Evolutionary conservation across 1,140 invertebrate genomes (phyloP), one percentile per base, ranked within the genome.

Genomic region (Cyclargus thomasi): DNA sequence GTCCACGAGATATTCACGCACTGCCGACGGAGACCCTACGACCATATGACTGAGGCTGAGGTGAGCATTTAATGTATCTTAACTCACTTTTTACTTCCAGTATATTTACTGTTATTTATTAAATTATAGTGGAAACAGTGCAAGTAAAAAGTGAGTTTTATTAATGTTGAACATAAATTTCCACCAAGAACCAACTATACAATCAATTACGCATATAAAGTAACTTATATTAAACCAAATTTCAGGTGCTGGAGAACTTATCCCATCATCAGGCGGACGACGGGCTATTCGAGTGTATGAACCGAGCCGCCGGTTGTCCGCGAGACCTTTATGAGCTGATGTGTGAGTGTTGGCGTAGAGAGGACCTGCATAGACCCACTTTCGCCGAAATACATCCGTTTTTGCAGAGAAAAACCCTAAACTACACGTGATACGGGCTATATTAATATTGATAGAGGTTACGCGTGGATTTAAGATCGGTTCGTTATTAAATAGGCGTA

Each of bases 381-480:
- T 98, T 98, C 91, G 92, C 94, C 53, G 96, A 97, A 85, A 96
- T 97, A 66, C 95, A 96, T 78, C 93, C 96, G 65, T 97, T 97
- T 86, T 91, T 98, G 14, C 96, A 97, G 78, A 87, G 96, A 64
- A 97, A 97, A 85, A 95, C 96, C 80, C 92, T 97, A 70, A 94
- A 94, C 29, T 96, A 95, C 81, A 93, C 94, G 59, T 47, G 39
- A 47, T 47, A 47, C 39, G 8, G 39, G 39, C 14, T 47, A 47
- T 47, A 47, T 16, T 47, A 47, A 29, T 29, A 29, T 5, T 6
- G 5, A 29, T 29, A 29, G 29, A 29, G 29, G 29, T 6, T 6
- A 29, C 29, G 29, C 5, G 1, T 29, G 8, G 8, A 0, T 29
- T 29, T 29, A 29, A 29, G 29, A 29, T 29, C 29, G 29, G 0